phyloP scores from a whole-genome alignment of 2,113 vertebrate genomes.

The Forbesichthys agassizii region DNA sequence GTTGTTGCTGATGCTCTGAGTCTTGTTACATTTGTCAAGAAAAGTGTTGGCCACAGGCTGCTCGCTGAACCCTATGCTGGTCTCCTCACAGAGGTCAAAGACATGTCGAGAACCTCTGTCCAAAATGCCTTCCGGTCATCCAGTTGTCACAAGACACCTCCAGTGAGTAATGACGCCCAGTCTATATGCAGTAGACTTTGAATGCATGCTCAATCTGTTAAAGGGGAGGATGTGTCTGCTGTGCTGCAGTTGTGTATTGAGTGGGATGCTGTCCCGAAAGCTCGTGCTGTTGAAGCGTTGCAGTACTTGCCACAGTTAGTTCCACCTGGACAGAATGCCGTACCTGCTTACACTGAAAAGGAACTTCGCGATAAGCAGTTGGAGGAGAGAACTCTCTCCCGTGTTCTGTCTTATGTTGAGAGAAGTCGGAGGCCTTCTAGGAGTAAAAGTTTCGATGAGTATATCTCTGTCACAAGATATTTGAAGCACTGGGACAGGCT shows the following conservation, averaged over 20 bases:
- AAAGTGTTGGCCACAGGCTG: slow-evolving; percentile 9
- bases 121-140: not conserved
- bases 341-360: not conserved
- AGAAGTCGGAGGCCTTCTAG: slow-evolving; percentile 4
- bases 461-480: not conserved
- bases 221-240: not conserved
- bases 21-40: slow-evolving; percentile 3
- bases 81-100: not conserved
- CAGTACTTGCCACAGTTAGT: slow-evolving; percentile 15
- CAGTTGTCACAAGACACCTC: not conserved
- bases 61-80: not conserved
- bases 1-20: slow-evolving; percentile 22
- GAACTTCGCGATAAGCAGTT: slow-evolving; percentile 17
- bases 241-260: slow-evolving; percentile 3
- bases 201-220: not conserved
- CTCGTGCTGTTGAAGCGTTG: not conserved
- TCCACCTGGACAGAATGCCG: not conserved
- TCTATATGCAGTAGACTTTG: not conserved
- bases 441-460: slow-evolving; percentile 2
- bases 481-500: slow-evolving; percentile 1
- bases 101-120: not conserved
- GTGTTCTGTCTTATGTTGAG: slow-evolving; percentile 17
- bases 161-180: not conserved
- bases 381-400: slow-evolving; percentile 10
- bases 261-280: not conserved